Percentiles rank a stretch among this genome's conserved stretches.
These are phyloP conservation scores for Limnothrissa miodon DNA, from an alignment of 2,113 vertebrate species.

Conservation along the genomic window DNA sequence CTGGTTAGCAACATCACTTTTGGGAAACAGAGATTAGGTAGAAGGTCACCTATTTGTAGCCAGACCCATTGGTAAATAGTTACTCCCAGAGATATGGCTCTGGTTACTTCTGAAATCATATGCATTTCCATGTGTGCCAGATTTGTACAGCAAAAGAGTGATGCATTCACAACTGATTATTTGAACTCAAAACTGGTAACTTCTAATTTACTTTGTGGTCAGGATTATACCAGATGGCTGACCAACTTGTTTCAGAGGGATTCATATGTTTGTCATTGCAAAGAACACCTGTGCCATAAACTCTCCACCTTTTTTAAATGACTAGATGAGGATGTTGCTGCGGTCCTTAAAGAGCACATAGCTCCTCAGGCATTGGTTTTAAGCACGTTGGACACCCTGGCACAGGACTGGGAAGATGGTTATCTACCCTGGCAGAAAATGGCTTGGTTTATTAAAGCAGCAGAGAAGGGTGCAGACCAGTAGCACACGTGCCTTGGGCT, in stretches of 20 bases:
- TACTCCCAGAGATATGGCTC: too few relatives aligned
- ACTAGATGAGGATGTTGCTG: neutral
- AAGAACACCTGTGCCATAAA: neutral
- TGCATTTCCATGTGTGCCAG: too few relatives aligned
- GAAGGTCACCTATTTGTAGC: too few relatives aligned
- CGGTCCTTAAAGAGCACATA: neutral
- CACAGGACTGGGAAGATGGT: neutral
- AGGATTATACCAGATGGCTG: too few relatives aligned
- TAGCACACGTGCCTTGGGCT: neutral
- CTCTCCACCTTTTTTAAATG: neutral
- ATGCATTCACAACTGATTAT: too few relatives aligned
- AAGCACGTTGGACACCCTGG: neutral
- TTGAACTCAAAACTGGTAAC: too few relatives aligned
- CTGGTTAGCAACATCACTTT: too few relatives aligned
- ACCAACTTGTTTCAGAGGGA: neutral
- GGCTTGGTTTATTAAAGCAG: neutral
- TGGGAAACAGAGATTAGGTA: too few relatives aligned
- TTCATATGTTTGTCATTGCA: neutral
- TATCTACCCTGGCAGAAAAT: neutral
- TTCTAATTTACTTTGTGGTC: too few relatives aligned
- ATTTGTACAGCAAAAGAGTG: too few relatives aligned
- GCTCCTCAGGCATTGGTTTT: neutral
- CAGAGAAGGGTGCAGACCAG: neutral
- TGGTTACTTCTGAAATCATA: too few relatives aligned
- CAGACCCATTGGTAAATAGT: too few relatives aligned